phyloP scores from a whole-genome alignment of 2,113 vertebrate species.

The Pongo pygmaeus region DNA sequence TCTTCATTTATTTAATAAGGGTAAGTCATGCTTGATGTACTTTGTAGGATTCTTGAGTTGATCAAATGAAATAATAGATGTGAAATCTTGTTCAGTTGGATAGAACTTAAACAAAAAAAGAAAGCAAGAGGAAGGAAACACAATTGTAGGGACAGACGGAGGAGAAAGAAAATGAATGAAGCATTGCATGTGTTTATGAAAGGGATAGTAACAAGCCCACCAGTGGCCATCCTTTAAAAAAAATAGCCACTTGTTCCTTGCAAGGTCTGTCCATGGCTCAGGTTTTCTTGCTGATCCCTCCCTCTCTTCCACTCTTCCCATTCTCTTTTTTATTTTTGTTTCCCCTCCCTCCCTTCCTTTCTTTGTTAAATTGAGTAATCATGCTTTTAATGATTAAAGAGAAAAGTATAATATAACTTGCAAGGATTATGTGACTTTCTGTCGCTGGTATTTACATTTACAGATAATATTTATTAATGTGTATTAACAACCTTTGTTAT shows the following conservation, averaged over 20 bases:
- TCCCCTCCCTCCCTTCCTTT: neutral
- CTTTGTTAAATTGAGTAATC: neutral
- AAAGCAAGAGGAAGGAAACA: neutral
- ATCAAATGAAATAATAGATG: neutral
- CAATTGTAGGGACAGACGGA: neutral
- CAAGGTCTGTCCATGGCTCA: neutral
- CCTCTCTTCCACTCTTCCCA: neutral
- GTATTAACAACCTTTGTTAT: neutral
- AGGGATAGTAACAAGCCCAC: neutral
- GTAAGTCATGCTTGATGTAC: neutral
- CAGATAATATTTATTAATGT: neutral
- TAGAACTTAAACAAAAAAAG: constrained; percentile 20
- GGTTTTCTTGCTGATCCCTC: neutral
- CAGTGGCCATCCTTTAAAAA: neutral
- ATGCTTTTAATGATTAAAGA: constrained; percentile 27
- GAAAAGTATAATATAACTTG: neutral
- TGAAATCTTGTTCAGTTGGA: neutral
- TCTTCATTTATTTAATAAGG: neutral
- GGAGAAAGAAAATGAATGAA: neutral
- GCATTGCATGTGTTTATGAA: neutral
- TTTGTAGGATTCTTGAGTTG: constrained; percentile 16
- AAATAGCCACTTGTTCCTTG: neutral
- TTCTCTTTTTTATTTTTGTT: neutral
- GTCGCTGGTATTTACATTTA: neutral
- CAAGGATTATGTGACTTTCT: constrained; percentile 27